These are phyloP conservation scores for Drosophila anceps DNA, from an alignment of 2,888 invertebrate genomes.

Conservation along the genomic window DNA sequence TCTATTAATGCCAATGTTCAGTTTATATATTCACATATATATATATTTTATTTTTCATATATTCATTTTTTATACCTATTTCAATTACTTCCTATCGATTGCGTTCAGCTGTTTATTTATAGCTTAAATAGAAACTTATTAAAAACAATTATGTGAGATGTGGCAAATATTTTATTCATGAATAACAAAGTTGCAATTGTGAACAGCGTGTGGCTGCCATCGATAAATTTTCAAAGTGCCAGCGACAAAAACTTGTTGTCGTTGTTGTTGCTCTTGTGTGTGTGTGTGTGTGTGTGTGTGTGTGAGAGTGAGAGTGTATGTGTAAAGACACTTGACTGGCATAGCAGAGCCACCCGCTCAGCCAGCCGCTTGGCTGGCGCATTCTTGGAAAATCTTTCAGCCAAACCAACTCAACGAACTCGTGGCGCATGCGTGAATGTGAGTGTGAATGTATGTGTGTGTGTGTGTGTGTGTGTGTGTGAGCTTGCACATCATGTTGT, in stretches of 20 bases:
- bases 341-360: conserved; percentile 58
- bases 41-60: neutral
- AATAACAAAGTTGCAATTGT: conserved; percentile 26
- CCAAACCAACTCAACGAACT: conserved; percentile 16
- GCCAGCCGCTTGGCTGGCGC: conserved; percentile 36
- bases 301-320: conserved; percentile 25
- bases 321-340: conserved; percentile 53
- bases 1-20: too few species aligned
- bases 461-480: conserved; percentile 18
- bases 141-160: conserved; percentile 13
- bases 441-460: neutral
- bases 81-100: neutral
- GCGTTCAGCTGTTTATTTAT: neutral
- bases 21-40: neutral
- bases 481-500: conserved; percentile 70
- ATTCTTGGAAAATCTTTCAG: conserved; percentile 77
- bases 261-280: neutral
- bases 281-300: conserved; percentile 9
- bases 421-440: conserved; percentile 13
- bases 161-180: conserved; percentile 35
- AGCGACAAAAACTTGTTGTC: conserved; percentile 36
- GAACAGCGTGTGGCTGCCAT: conserved; percentile 30
- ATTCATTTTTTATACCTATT: neutral
- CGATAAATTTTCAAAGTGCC: conserved; percentile 44
- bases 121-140: conserved; percentile 7